Percentiles rank a stretch among this genome's conserved stretches.
Evolutionary conservation across 2,797 vertebrate species (phyloP).

Genomic region (Aythya fuligula): DNA sequence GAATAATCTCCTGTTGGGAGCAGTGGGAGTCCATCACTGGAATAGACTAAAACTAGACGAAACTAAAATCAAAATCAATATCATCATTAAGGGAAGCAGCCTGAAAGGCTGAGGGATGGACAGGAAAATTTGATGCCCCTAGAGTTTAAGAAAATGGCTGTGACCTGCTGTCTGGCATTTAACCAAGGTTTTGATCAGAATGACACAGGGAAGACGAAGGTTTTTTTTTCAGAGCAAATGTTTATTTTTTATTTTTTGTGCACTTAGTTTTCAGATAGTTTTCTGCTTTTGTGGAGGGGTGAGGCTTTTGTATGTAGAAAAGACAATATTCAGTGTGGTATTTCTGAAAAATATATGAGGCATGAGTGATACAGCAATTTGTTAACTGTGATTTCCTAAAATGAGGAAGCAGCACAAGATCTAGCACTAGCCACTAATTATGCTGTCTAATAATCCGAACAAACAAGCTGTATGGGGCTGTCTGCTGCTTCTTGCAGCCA

Average conservation of each 20-base stretch:
- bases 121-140: conserved; percentile 34
- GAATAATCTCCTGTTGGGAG: conserved; percentile 55
- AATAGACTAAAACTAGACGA: conserved; percentile 51
- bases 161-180: conserved; percentile 41
- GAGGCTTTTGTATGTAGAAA: neutral
- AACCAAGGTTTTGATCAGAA: conserved; percentile 4
- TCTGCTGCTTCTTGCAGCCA: neutral
- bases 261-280: neutral
- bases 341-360: neutral
- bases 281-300: neutral
- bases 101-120: conserved; percentile 49
- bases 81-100: conserved; percentile 57
- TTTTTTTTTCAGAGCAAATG: neutral
- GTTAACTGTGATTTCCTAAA: neutral
- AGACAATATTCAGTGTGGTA: neutral
- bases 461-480: neutral
- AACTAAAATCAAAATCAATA: conserved; percentile 72
- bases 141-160: conserved; percentile 48
- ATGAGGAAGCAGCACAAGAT: neutral
- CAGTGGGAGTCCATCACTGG: conserved; percentile 61
- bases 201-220: neutral
- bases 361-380: neutral
- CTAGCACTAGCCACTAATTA: neutral
- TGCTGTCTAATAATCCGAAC: neutral
- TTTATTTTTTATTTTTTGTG: neutral